A percentile compares a stretch with the other conserved stretches of the same genome.
phyloP scores from a whole-genome alignment of 2,888 invertebrate species.

The Tricholauxania praeusta region DNA sequence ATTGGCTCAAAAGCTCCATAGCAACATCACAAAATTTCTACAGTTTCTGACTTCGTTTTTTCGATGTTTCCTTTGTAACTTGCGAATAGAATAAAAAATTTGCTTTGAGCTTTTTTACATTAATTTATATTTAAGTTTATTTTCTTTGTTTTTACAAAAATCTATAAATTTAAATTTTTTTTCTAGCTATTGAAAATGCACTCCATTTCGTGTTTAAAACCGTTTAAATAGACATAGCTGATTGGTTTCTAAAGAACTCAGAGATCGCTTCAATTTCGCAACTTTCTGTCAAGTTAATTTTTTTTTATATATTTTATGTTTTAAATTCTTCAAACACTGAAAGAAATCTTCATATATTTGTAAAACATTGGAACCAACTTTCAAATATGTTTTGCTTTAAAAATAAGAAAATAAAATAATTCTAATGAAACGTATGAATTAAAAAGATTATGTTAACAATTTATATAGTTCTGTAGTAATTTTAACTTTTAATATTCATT shows the following conservation, averaged over 20 bases:
- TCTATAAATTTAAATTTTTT: conserved; percentile 28
- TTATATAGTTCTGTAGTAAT: too few species aligned
- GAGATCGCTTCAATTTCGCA: background rate
- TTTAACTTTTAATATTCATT: too few species aligned
- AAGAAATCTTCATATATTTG: background rate
- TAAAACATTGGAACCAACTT: too few species aligned
- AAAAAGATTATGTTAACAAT: too few species aligned
- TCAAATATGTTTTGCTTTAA: background rate
- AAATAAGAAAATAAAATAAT: background rate
- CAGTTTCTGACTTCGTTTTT: conserved; percentile 1
- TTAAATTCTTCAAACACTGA: too few species aligned
- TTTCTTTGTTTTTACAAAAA: conserved; percentile 23
- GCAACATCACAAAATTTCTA: conserved; percentile 21
- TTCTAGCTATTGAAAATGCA: conserved; percentile 27
- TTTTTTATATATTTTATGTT: background rate
- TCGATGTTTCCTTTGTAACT: conserved; percentile 16
- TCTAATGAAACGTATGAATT: background rate
- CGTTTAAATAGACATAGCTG: conserved; percentile 25
- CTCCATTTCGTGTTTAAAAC: conserved; percentile 21
- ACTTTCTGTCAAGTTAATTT: background rate
- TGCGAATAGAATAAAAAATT: conserved; percentile 16
- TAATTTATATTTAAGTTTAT: background rate
- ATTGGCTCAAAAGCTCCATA: conserved; percentile 19
- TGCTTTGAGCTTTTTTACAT: conserved; percentile 17
- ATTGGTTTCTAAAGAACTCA: conserved; percentile 1